Percentiles rank a stretch among this genome's conserved stretches.
These are phyloP conservation scores for Mohoua ochrocephala DNA, from an alignment of 2,113 vertebrate species.

Conservation along the genomic window DNA sequence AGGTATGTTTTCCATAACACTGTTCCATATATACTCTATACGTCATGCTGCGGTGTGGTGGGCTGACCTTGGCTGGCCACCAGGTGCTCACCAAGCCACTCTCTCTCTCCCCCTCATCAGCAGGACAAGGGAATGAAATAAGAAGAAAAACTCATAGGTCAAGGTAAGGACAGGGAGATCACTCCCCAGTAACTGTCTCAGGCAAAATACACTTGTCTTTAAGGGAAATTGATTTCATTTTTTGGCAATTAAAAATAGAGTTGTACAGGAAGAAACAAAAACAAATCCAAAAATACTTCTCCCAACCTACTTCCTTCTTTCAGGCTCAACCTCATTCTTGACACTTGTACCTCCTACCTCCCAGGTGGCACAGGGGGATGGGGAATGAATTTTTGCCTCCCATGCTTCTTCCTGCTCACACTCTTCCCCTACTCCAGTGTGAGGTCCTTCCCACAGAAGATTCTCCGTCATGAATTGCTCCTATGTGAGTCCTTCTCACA, in stretches of 20 bases:
- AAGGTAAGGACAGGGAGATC: background rate
- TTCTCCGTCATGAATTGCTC: background rate
- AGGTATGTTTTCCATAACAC: background rate
- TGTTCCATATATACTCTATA: background rate
- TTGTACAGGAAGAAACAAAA: background rate
- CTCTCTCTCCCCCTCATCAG: fast-evolving
- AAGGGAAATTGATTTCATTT: background rate
- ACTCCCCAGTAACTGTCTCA: fast-evolving
- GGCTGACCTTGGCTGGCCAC: background rate
- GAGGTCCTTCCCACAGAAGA: background rate
- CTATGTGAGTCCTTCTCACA: fast-evolving
- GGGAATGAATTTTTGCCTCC: background rate
- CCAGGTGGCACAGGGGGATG: background rate
- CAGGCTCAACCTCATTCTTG: background rate
- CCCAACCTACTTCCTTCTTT: background rate
- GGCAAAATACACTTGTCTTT: background rate
- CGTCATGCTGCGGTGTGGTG: background rate
- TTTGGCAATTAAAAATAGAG: background rate
- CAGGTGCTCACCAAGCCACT: background rate
- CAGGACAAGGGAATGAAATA: background rate
- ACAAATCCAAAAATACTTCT: background rate
- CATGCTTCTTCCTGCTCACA: background rate
- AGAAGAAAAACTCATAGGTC: background rate
- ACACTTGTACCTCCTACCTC: background rate
- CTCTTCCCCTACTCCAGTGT: background rate